These are phyloP conservation scores for Zaprionus lineosus DNA, from an alignment of 2,888 invertebrate genomes.

Conservation along the genomic window DNA sequence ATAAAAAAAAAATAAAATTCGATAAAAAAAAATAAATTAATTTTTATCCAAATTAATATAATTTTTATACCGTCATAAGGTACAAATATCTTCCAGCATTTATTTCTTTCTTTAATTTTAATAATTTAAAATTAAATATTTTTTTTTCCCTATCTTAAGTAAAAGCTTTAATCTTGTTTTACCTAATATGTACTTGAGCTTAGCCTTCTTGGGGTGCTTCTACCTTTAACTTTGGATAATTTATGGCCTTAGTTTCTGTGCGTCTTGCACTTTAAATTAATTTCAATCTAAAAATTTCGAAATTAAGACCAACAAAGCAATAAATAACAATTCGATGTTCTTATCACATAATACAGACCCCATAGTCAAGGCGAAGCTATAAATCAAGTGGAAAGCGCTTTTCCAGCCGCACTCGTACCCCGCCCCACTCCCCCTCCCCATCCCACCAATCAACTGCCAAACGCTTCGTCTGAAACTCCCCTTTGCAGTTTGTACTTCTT, in stretches of 20 bases:
- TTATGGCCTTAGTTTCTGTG: too few relatives aligned
- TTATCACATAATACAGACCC: slow-evolving; percentile 63
- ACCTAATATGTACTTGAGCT: not conserved
- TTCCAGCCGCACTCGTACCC: not conserved
- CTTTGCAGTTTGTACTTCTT: slow-evolving; percentile 4
- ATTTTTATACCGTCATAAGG: too few relatives aligned
- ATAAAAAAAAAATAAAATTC: too few relatives aligned
- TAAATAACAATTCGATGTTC: slow-evolving; percentile 77
- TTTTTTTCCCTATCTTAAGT: too few relatives aligned
- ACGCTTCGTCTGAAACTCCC: slow-evolving; percentile 14
- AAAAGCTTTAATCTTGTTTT: too few relatives aligned
- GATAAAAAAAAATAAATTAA: too few relatives aligned
- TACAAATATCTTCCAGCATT: too few relatives aligned
- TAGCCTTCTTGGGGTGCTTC: not conserved
- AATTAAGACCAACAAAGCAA: slow-evolving; percentile 43
- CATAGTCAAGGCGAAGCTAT: slow-evolving; percentile 44
- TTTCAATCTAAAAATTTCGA: slow-evolving; percentile 43
- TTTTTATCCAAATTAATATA: too few relatives aligned
- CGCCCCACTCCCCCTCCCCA: not conserved
- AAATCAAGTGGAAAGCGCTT: slow-evolving; percentile 68
- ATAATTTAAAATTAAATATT: too few relatives aligned
- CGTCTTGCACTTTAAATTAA: slow-evolving; percentile 43
- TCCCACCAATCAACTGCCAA: too few relatives aligned
- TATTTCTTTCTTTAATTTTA: too few relatives aligned
- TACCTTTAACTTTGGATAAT: slow-evolving; percentile 2